Conservation (phyloP, 2,113 vertebrate species). For the Cricetomys ansorgei region DNA sequence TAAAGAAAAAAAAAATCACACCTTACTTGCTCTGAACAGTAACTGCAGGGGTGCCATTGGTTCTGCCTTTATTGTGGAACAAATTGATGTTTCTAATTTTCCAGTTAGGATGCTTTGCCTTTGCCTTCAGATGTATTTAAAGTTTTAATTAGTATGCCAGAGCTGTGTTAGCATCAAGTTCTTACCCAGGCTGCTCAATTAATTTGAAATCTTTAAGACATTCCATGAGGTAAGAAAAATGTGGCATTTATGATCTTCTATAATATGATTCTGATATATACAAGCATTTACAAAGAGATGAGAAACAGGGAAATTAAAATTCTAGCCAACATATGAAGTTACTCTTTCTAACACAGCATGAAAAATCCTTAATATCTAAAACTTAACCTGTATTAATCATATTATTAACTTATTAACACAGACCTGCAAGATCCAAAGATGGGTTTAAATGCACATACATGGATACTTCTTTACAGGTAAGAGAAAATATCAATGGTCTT, state of each 20-base stretch:
- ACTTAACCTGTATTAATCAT: not conserved
- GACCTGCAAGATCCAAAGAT: not conserved
- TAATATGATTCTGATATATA: not conserved
- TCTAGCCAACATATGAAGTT: not conserved
- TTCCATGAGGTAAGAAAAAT: not conserved
- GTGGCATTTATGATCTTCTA: not conserved
- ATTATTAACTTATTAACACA: not conserved
- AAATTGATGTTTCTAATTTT: not conserved
- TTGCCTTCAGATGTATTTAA: slow-evolving; percentile 33
- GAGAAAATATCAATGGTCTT: not conserved
- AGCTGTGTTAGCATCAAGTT: not conserved
- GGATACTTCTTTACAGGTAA: not conserved
- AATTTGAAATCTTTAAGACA: not conserved
- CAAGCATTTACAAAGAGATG: not conserved
- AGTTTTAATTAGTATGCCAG: slow-evolving; percentile 35
- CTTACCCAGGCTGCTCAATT: not conserved
- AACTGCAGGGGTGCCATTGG: not conserved
- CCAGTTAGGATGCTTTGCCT: not conserved
- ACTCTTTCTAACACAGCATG: not conserved
- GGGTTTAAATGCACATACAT: not conserved
- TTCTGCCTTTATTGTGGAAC: not conserved
- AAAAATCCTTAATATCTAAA: not conserved
- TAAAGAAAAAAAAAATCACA: not conserved
- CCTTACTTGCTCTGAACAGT: not conserved
- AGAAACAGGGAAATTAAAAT: not conserved